phyloP scores from a whole-genome alignment of 1,140 invertebrate species.

The Coenobita brevimanus region DNA sequence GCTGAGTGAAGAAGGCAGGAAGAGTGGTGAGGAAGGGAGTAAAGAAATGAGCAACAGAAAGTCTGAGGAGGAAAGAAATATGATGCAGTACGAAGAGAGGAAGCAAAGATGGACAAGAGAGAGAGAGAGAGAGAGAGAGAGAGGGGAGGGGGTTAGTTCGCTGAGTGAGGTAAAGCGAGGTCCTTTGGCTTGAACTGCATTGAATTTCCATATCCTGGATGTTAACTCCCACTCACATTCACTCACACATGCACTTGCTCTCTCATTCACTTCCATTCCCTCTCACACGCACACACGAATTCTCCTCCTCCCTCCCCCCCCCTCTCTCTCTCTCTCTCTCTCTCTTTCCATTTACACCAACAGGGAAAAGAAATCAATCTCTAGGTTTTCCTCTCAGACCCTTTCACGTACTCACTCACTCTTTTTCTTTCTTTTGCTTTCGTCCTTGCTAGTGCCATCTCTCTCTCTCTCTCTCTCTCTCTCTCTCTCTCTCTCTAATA shows the following conservation, averaged over 20 bases:
- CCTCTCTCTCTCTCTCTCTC: not conserved
- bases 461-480: not conserved
- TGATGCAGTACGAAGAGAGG: no score
- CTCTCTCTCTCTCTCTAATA: not conserved
- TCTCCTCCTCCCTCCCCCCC: no score
- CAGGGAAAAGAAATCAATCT: no score
- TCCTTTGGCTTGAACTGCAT: no score
- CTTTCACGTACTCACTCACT: not conserved
- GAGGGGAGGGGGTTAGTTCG: not conserved
- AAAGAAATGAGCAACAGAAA: no score
- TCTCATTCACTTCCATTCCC: no score
- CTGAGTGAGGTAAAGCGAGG: not conserved
- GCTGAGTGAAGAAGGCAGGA: no score
- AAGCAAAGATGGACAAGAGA: no score
- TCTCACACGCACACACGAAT: no score
- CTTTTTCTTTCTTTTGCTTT: not conserved
- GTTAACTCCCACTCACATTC: not conserved
- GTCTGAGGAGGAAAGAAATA: no score
- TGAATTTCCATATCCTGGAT: no score
- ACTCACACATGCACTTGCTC: conserved; percentile 1
- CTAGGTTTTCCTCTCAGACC: not conserved
- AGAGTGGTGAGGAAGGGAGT: no score
- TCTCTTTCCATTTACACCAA: not conserved
- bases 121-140: conserved; percentile 27
- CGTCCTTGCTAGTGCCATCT: not conserved